Conservation (phyloP, 2,888 invertebrate species). For the Lissonota sp. region DNA sequence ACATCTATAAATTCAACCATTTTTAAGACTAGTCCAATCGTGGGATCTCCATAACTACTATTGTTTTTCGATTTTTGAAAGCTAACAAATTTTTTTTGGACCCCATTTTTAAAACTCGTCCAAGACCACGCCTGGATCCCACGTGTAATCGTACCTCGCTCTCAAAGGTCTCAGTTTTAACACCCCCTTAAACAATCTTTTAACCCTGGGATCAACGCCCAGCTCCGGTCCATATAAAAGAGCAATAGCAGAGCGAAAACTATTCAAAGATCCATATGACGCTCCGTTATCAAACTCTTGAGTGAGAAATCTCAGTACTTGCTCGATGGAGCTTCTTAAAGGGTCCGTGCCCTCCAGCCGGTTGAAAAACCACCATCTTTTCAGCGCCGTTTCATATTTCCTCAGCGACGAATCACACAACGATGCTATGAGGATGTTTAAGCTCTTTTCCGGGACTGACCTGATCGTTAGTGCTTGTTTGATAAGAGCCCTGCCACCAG, state of each 20-base stretch:
- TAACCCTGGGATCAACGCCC: constrained; percentile 49
- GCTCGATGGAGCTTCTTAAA: not conserved
- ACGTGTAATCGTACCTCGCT: not conserved
- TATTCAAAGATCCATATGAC: constrained; percentile 5
- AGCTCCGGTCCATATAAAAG: constrained; percentile 47
- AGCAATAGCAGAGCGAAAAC: constrained; percentile 10
- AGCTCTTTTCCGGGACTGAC: constrained; percentile 3
- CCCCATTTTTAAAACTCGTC: constrained; percentile 22
- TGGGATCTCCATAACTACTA: no score
- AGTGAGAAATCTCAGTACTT: constrained; percentile 2
- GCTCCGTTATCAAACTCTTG: not conserved
- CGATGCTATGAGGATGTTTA: constrained; percentile 20
- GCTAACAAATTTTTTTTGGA: not conserved
- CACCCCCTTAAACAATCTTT: constrained; percentile 64
- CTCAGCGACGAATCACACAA: constrained; percentile 18
- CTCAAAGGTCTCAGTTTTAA: constrained; percentile 60
- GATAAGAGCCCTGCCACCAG: constrained; percentile 54
- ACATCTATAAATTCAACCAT: no score
- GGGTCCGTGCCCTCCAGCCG: not conserved
- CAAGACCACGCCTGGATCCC: constrained; percentile 40
- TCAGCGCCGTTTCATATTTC: constrained; percentile 31
- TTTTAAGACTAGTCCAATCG: no score
- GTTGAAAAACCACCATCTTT: constrained; percentile 35
- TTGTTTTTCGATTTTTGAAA: no score
- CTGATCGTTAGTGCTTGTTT: constrained; percentile 8